Evolutionary conservation across 2,797 vertebrate species (phyloP).

Genomic region (Parauchenoglanis ngamensis): DNA sequence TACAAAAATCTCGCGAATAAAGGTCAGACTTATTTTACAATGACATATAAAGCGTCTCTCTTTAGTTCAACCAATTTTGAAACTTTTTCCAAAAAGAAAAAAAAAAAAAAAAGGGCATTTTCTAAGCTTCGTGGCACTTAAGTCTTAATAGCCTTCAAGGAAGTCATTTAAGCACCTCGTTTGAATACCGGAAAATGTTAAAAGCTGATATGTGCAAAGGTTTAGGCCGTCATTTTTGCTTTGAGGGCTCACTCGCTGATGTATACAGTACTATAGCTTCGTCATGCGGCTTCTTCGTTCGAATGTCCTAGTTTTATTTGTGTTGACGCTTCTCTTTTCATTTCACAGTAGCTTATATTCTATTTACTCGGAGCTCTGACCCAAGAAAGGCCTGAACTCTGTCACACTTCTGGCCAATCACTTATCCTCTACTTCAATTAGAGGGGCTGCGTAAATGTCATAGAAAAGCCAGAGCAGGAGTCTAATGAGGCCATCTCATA

Average conservation of each 20-base stretch:
- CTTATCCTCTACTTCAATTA: constrained; percentile 58
- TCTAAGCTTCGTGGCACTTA: neutral
- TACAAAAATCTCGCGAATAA: neutral
- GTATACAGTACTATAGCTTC: neutral
- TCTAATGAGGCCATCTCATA: constrained; percentile 70
- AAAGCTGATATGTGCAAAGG: neutral
- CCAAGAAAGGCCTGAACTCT: neutral
- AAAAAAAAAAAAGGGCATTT: neutral
- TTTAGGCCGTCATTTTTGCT: neutral
- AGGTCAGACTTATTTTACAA: neutral
- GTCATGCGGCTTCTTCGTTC: neutral
- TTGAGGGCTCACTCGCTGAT: neutral
- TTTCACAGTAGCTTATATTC: neutral
- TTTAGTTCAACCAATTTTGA: neutral
- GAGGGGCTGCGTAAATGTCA: constrained; percentile 60
- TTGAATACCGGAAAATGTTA: neutral
- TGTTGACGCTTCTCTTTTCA: neutral
- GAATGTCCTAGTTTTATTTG: neutral
- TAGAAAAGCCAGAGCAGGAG: constrained; percentile 59
- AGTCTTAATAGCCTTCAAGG: neutral
- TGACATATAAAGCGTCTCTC: neutral
- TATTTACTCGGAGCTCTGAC: constrained; percentile 15
- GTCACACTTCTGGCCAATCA: constrained; percentile 20
- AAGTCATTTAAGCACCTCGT: neutral
- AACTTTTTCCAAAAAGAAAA: neutral